Conservation (phyloP, 2,113 vertebrate species). For the Sminthopsis crassicaudata region DNA sequence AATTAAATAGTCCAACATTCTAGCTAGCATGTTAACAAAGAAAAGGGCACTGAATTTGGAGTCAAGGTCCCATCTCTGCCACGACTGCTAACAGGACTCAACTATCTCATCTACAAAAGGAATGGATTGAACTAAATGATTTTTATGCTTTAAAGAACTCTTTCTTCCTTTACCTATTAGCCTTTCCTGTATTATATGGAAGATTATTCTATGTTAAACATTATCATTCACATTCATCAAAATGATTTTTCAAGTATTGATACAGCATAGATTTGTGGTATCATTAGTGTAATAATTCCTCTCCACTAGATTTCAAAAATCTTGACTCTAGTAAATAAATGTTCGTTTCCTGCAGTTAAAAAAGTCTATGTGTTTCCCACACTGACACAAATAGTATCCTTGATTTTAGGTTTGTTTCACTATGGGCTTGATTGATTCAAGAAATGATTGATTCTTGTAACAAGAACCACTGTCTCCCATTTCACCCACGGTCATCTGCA, state of each 20-base stretch:
- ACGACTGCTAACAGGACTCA: background rate
- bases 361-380: background rate
- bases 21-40: conserved; percentile 19
- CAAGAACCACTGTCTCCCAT: background rate
- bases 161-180: background rate
- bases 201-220: background rate
- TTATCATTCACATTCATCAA: background rate
- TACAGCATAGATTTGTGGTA: background rate
- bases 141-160: background rate
- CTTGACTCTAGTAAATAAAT: background rate
- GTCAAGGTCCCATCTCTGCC: background rate
- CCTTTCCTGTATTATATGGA: background rate
- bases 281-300: background rate
- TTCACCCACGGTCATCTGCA: no score
- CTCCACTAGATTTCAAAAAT: background rate
- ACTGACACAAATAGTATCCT: background rate
- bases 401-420: background rate
- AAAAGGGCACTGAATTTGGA: background rate
- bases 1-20: conserved; percentile 48
- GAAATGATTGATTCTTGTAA: background rate
- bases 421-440: background rate
- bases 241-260: background rate
- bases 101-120: background rate
- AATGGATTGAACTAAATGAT: background rate
- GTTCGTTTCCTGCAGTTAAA: background rate